Evolutionary conservation across 2,113 vertebrate species (phyloP).

Genomic region (Procavia capensis): DNA sequence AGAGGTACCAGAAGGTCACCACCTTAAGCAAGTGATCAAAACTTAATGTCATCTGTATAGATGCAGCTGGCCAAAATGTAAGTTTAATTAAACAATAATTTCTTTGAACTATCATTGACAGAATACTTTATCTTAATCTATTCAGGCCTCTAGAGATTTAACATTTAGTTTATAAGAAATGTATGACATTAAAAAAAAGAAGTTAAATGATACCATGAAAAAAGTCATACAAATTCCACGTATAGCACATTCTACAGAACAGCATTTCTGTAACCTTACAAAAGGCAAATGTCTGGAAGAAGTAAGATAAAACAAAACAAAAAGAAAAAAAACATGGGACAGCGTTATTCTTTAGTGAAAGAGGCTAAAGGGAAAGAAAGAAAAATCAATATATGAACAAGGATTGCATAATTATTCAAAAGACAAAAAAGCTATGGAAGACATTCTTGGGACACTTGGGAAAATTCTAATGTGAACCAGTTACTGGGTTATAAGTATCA

Average conservation of each 20-base stretch:
- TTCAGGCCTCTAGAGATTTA: not conserved
- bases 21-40: not conserved
- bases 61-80: not conserved
- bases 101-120: not conserved
- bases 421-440: not conserved
- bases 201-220: not conserved
- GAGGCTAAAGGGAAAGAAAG: not conserved
- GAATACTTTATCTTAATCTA: not conserved
- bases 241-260: not conserved
- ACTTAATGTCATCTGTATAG: not conserved
- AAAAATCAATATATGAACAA: not conserved
- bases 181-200: not conserved
- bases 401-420: not conserved
- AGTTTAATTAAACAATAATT: slow-evolving; percentile 3
- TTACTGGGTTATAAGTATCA: not conserved
- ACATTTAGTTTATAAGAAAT: not conserved
- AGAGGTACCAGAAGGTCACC: not conserved
- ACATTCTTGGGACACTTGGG: not conserved
- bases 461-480: not conserved
- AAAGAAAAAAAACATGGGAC: not conserved
- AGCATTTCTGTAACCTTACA: not conserved
- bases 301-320: not conserved
- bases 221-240: slow-evolving; percentile 10
- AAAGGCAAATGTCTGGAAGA: not conserved
- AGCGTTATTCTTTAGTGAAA: not conserved